phyloP scores from a whole-genome alignment of 2,888 invertebrate genomes.

The Amiota communis region DNA sequence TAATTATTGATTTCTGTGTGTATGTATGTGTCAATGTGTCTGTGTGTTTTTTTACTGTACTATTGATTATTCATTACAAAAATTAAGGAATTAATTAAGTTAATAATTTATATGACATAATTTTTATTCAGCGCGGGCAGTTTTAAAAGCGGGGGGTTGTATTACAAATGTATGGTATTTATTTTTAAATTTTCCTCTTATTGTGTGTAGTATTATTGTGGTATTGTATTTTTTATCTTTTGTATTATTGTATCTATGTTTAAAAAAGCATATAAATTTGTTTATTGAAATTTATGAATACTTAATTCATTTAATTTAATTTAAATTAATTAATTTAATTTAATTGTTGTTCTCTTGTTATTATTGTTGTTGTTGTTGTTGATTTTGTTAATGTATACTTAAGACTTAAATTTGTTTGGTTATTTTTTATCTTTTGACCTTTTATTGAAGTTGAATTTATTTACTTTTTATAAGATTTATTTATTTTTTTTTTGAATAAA shows the following conservation, averaged over 20 bases:
- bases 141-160: too few species aligned
- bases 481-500: neutral
- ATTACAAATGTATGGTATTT: too few species aligned
- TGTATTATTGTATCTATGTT: neutral
- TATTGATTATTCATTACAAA: slow-evolving; percentile 13
- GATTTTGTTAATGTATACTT: too few species aligned
- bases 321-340: too few species aligned
- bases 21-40: neutral
- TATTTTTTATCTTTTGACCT: too few species aligned
- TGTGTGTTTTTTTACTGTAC: slow-evolving; percentile 4
- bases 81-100: slow-evolving; percentile 8
- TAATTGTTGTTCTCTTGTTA: neutral
- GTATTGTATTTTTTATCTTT: neutral
- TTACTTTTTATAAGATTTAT: neutral
- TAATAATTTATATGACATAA: neutral
- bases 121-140: too few species aligned
- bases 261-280: neutral
- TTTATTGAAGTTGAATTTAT: neutral
- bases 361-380: neutral
- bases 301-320: neutral
- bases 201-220: neutral
- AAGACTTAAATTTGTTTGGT: too few species aligned
- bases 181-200: neutral
- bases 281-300: neutral
- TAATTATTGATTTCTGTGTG: slow-evolving; percentile 11